Conservation (phyloP, 2,113 vertebrate species). For the Ariopsis seemanni region DNA sequence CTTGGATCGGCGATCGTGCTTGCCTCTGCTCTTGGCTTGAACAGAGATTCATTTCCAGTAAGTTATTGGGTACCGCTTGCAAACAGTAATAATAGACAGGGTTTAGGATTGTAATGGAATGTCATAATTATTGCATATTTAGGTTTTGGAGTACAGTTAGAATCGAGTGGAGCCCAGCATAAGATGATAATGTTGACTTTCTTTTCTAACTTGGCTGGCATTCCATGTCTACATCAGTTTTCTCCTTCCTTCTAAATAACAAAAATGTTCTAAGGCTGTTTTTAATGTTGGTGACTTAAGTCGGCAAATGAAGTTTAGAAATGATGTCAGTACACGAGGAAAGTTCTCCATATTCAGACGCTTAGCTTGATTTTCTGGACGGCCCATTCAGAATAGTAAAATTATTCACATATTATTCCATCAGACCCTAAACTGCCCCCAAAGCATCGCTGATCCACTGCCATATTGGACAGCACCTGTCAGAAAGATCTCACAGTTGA, state of each 20-base stretch:
- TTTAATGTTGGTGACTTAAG: neutral
- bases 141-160: constrained; percentile 51
- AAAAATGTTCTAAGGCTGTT: neutral
- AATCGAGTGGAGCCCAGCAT: constrained; percentile 42
- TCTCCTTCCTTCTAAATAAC: neutral
- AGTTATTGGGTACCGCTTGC: constrained; percentile 51
- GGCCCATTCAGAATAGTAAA: neutral
- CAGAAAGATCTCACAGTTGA: neutral
- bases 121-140: constrained; percentile 56
- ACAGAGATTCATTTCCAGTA: constrained; percentile 58
- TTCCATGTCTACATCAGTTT: constrained; percentile 33
- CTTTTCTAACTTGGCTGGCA: constrained; percentile 44
- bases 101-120: constrained; percentile 55
- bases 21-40: constrained; percentile 51
- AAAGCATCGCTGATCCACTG: neutral
- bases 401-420: neutral
- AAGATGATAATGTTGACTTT: constrained; percentile 42
- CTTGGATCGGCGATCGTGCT: constrained; percentile 37
- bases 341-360: neutral
- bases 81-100: constrained; percentile 54
- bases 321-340: neutral
- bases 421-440: neutral
- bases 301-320: constrained; percentile 4
- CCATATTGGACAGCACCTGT: neutral
- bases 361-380: neutral